phyloP scores from a whole-genome alignment of 2,888 invertebrate genomes.

The Acanthosepion esculentum region DNA sequence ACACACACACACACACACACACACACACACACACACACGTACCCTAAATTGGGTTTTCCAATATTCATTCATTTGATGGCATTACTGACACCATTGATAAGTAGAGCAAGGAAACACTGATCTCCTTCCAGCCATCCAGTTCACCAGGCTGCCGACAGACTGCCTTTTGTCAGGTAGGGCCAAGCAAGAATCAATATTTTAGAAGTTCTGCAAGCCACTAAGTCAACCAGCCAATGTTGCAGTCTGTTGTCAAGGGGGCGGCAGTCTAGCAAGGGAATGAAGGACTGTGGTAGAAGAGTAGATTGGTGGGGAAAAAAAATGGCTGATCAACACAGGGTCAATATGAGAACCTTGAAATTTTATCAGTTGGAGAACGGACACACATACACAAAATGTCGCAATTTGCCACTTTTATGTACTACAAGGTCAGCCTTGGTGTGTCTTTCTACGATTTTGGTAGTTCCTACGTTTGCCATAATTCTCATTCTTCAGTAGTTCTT shows the following conservation, averaged over 20 bases:
- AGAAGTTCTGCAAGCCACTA: not conserved
- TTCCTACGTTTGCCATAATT: not conserved
- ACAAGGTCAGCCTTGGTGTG: not conserved
- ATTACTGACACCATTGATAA: not conserved
- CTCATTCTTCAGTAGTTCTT: too few relatives aligned
- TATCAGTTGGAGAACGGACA: not conserved
- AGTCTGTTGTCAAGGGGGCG: too few relatives aligned
- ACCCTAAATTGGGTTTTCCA: not conserved
- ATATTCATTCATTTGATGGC: not conserved
- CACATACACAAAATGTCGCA: not conserved
- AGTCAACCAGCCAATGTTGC: too few relatives aligned
- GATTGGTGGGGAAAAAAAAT: not conserved
- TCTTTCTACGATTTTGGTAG: not conserved
- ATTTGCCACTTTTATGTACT: not conserved
- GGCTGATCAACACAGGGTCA: not conserved
- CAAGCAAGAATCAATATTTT: not conserved
- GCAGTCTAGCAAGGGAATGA: too few relatives aligned
- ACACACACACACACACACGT: too few relatives aligned
- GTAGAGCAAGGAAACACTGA: slow-evolving; percentile 9
- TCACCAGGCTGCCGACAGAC: not conserved
- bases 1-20: too few relatives aligned
- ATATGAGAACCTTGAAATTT: not conserved
- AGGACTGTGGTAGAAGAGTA: not conserved
- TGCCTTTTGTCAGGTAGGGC: not conserved
- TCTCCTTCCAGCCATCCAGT: not conserved